Base-by-base conservation (phyloP, 2,888 invertebrate species). In the Macaria notata region DNA sequence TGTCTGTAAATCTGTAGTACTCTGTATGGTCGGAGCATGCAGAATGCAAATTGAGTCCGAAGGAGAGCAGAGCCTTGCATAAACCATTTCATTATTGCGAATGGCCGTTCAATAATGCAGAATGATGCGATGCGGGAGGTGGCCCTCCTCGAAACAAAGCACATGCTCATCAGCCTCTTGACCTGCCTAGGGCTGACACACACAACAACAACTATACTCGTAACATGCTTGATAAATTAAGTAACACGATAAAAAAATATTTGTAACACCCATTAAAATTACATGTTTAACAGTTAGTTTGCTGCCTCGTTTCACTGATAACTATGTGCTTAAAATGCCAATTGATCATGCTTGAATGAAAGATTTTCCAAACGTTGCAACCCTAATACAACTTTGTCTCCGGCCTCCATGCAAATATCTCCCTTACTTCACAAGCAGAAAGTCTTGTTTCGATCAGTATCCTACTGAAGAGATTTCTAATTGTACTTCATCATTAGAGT, bases 81-180 rank as follows among this genome's bases (percentile, higher is more conserved):
- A 51, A 65, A 70, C 58, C 65, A 68, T 67, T 68, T 68, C 62
- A 63, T 67, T 72, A 71, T 69, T 68, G 70, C 71, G 56, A 70
- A 75, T 67, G 49, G 48, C 4, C 48, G 66, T 59, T 62, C 56
- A 49, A 66, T 67, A 68, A 76, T 72, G 75, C 72, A 46, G 75
- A 75, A 68, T 71, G 69, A 78, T 74, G 72, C 74, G 54, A 72
- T 70, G 81, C 78, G 79, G 79, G 79, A 77, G 80, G 72, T 68
- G 71, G 59, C 59, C 64, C 66, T 66, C 65, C 58, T 50, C 55
- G 50, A 64, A 69, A 78, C 78, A 75, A 75, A 72, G 75, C 76
- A 75, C 70, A 72, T 79, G 72, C 73, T 75, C 75, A 64, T 68
- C 64, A 69, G 77, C 73, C 60, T 76, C 74, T 72, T 79, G 81